Base-by-base conservation (phyloP, 2,113 vertebrate genomes). In the Zapus hudsonius region DNA sequence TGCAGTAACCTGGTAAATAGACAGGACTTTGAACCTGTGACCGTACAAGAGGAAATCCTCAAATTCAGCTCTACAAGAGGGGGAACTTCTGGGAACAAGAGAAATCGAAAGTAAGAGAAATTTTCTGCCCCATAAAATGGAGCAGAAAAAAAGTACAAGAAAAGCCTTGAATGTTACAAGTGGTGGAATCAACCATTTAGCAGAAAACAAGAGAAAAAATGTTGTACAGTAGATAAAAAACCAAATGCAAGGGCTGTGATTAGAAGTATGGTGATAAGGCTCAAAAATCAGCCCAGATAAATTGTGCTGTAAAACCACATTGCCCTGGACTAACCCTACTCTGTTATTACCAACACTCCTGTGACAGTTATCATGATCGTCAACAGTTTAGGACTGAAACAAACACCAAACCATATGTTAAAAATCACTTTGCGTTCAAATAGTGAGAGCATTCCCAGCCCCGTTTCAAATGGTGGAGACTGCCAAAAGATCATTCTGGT, bases 91-190 rank as follows among this genome's bases (percentile, higher is more conserved):
- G 81, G 31, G 73, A 89, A 94, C 88, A 90, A 89, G 42, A 94
- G 42, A 96, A 90, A 96, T 93, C 78, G 93, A 96, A 96, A 92
- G 83, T 64, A 36, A 93, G 88, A 91, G 74, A 72, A 63, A 73
- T 81, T 79, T 87, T 95, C 91, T 95, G 63, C 89, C 89, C 42
- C 33, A 89, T 29, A 5, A 7, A 90, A 93, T 52, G 91, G 85
- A 94, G 59, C 84, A 78, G n/a, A 89, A 93, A 96, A 72, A 87
- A 94, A 61, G 87, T 79, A 84, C 7, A 89, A 92, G 90, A 83
- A 84, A 92, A 52, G 87, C 15, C 70, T 87, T 66, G 73, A 86
- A 36, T 69, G 59, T 90, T 76, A 79, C 42, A 79, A 91, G 81
- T 33, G 73, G 52, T 44, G 82, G 59, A 93, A 89, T 87, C 84